Evolutionary conservation across 2,888 invertebrate species (phyloP).

Genomic region (Syrista parreyssii): DNA sequence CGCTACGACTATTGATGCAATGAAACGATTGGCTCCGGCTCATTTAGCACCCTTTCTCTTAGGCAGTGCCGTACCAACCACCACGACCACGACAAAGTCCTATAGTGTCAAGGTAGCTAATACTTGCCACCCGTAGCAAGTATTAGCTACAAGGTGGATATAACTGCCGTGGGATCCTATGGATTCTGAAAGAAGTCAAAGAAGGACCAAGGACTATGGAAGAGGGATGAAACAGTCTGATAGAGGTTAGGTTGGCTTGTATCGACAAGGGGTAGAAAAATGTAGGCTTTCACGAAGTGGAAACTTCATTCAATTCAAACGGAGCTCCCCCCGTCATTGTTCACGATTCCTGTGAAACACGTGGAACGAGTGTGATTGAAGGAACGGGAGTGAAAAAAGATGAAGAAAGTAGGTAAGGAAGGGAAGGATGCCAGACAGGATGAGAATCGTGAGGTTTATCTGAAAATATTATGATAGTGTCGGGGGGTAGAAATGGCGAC

Average conservation of each 20-base stretch:
- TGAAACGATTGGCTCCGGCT: slow-evolving; percentile 66
- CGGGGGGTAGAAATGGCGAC: slow-evolving; percentile 32
- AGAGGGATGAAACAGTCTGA: neutral
- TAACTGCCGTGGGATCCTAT: neutral
- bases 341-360: neutral
- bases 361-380: neutral
- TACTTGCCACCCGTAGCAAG: neutral
- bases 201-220: neutral
- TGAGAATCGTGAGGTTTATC: slow-evolving; percentile 50
- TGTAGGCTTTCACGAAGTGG: neutral
- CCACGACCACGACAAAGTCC: neutral
- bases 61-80: neutral
- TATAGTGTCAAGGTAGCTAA: neutral
- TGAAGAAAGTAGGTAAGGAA: neutral
- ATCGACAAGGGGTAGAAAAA: neutral
- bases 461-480: slow-evolving; percentile 59
- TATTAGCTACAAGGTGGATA: neutral
- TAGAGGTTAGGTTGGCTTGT: neutral
- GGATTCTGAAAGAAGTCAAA: neutral
- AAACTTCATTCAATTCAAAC: neutral
- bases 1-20: slow-evolving; percentile 65
- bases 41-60: slow-evolving; percentile 56
- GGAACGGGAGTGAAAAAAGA: neutral
- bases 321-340: neutral
- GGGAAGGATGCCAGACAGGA: slow-evolving; percentile 1